A percentile compares a stretch with the other conserved stretches of the same genome.
Evolutionary conservation across 1,140 invertebrate species (phyloP).

Genomic region (Bombus sibiricus): DNA sequence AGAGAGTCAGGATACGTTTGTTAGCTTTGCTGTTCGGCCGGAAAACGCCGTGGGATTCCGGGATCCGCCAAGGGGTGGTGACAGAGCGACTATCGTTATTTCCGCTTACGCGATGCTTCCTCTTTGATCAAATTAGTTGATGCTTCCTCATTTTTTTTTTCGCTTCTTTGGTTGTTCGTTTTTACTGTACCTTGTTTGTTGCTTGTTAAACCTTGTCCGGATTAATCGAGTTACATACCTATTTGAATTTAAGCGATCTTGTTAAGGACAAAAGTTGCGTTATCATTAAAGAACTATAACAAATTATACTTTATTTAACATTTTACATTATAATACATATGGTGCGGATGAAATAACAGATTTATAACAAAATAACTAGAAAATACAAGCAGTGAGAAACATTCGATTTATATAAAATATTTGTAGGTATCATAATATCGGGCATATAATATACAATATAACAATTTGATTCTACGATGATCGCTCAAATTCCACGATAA

Average conservation of each 20-base stretch:
- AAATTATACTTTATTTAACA: too few relatives aligned
- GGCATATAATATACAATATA: too few relatives aligned
- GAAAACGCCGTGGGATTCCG: constrained; percentile 14
- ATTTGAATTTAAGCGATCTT: background rate
- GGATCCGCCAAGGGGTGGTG: background rate
- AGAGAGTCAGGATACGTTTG: constrained; percentile 50
- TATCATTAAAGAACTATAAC: too few relatives aligned
- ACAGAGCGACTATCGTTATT: constrained; percentile 21
- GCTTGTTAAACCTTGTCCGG: background rate
- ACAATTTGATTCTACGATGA: background rate
- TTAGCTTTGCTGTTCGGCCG: constrained; percentile 26
- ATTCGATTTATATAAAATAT: too few relatives aligned
- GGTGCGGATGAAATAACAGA: too few relatives aligned
- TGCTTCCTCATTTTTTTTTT: too few relatives aligned
- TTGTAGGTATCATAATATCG: background rate
- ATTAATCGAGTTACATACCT: background rate
- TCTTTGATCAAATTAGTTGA: background rate
- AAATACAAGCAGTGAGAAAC: too few relatives aligned
- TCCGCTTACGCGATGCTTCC: constrained; percentile 24
- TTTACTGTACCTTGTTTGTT: background rate
- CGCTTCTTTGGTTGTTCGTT: background rate
- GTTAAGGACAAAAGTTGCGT: background rate
- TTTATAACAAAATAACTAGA: too few relatives aligned
- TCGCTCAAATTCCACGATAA: background rate
- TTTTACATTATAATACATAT: too few relatives aligned